phyloP scores from a whole-genome alignment of 2,797 vertebrate genomes.

The Morelia viridis region DNA sequence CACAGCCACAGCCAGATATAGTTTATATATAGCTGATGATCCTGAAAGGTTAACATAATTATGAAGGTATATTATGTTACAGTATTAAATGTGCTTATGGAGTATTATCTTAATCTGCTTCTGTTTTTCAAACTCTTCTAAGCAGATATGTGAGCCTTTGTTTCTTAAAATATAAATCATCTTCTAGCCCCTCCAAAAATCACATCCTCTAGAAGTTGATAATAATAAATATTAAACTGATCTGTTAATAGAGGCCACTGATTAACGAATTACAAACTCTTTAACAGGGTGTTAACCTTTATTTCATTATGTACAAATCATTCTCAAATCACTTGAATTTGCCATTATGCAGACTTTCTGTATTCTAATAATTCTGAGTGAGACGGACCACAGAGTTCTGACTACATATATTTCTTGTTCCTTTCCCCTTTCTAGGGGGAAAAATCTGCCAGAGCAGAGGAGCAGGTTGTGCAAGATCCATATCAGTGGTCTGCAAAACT shows the following conservation, averaged over 20 bases:
- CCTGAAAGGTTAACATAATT: background rate
- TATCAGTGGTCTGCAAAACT: background rate
- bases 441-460: background rate
- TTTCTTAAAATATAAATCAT: background rate
- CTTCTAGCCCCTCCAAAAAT: background rate
- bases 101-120: background rate
- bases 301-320: background rate
- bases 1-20: too few relatives aligned
- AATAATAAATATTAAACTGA: background rate
- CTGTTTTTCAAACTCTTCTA: background rate
- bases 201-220: background rate
- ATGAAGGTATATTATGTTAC: background rate
- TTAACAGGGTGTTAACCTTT: background rate
- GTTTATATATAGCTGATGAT: background rate
- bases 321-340: background rate
- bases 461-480: background rate
- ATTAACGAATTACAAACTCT: background rate
- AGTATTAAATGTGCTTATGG: background rate
- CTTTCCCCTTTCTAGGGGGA: background rate
- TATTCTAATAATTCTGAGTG: background rate
- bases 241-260: background rate
- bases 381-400: background rate
- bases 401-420: background rate
- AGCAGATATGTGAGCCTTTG: background rate
- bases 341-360: background rate